Base-by-base conservation (phyloP, 2,888 invertebrate species). In the Steinernema hermaphroditum region DNA sequence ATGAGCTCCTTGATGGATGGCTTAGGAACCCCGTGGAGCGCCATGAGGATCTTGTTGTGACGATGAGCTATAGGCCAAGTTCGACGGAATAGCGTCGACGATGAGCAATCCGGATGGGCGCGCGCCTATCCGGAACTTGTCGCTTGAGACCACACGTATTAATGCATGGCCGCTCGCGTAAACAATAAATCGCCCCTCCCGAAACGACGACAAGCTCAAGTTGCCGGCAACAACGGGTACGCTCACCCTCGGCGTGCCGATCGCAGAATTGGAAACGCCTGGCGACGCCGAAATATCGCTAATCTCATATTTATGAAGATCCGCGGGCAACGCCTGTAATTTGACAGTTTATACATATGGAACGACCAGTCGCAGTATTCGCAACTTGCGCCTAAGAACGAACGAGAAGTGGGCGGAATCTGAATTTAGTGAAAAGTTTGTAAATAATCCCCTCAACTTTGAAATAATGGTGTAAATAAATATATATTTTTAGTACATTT, bases 281-380 rank as follows among this genome's bases (percentile, higher is more conserved):
- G 16, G 32, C 62, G 62, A 32, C 16, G 16, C 9, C 16, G 46
- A 46, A 46, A 46, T 16, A 46, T 46, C 27, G 62, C 34, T 62
- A 62, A 62, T 62, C 62, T 27, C 62, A 62, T 62, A 62, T 62
- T 62, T 62, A 62, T 62, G 62, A 62, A 62, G 32, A 37, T 12
- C 37, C 34, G 19, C 62, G 12, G 16, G 62, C 62, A 32, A 32
- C 62, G 62, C 62, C 27, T 62, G 62, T 62, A 62, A 32, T 32
- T 62, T 34, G 62, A 62, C 62, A 62, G 62, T 62, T 62, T 62
- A 62, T 62, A 62, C 27, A 62, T 62, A 62, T 62, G 32, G 29
- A 62, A 62, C 62, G 62, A 62, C 62, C 12, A 12, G 6, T 37
- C 37, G 37, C n/a, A n/a, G n/a, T n/a, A n/a, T 37, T 37, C 37